Base-by-base conservation (phyloP, 2,797 vertebrate species). In the Cryptoblepharus egeriae region DNA sequence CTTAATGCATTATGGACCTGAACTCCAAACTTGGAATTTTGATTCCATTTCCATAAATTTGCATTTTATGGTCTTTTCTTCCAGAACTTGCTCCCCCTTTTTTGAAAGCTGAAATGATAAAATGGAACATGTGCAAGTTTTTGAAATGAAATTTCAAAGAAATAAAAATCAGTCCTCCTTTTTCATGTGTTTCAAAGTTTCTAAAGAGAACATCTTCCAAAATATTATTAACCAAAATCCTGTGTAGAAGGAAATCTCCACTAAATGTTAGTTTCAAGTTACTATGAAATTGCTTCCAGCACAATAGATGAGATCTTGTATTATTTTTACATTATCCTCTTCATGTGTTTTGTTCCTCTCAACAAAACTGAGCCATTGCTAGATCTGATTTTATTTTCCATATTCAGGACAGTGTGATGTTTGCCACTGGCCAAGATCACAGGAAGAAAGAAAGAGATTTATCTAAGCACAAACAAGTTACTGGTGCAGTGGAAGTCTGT, bases 21-120 rank as follows among this genome's bases (percentile, higher is more conserved):
- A 32, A 81, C 24, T 89, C 39, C 0, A 3, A 90, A 79, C 32
- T 57, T 45, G 35, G 32, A 90, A 86, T 79, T 88, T 89, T 83
- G 9, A 71, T 90, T 92, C 61, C 87, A 85, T 92, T 90, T 92
- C 82, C 75, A 70, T 84, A 88, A 71, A 70, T 88, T 93, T 80
- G 89, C 84, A 89, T 92, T 83, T 28, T 30, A 10, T 9, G 3
- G 26, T 16, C 57, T 8, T 58, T 28, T 57, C 67, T 72, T 22
- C 58, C 58, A 63, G 32, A 26, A 18, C 8, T 55, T 37, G 12
- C 10, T 63, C 28, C 61, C 65, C 39, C 7, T 28, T 12, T 45
- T 85, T 85, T 85, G 85, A 84, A 90, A 93, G 87, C 89, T 78
- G 89, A 87, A 95, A 92, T 79, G 91, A 91, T 93, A 88, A 92